Base-by-base conservation (phyloP, 1,140 invertebrate species). In the Bombus haemorrhoidalis region DNA sequence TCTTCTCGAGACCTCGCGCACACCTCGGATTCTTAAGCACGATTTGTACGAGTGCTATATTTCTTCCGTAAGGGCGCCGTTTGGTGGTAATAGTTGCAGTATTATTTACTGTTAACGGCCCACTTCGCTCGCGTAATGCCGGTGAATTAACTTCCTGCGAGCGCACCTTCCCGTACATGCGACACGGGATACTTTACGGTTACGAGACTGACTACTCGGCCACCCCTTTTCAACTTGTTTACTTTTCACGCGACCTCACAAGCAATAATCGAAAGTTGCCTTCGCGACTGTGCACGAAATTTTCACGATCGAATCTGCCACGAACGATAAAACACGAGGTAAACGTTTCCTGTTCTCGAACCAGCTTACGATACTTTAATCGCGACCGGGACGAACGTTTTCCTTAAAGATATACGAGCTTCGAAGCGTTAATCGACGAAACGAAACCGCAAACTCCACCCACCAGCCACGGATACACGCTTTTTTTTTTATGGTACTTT, bases 21-120 rank as follows among this genome's bases (percentile, higher is more conserved):
- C 69, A 39, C 12, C 53, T 68, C 57, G 77, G 77, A 87, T 87
- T 88, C 85, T 85, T 83, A 85, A 83, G 82, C 64, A 81, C 89
- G 86, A 88, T 88, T 88, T 90, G 90, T 90, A 90, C 81, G 82
- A 86, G 87, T 79, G 75, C 86, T 83, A 89, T 90, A 91, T 88
- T 88, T 90, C 87, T 87, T 75, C 74, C 71, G 79, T 72, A 86
- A 74, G 81, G 83, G 62, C 80, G 86, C 85, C 86, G 75, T 91
- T 92, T 84, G 75, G 47, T 73, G 75, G 89, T 91, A 93, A 92
- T 92, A 91, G 89, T 91, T 90, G 75, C 89, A 91, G 87, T 91
- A 92, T 93, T 94, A 94, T 94, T 94, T 92, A 94, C 91, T 73
- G 89, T 89, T 91, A 93, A 93, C 90, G 91, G 88, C 87, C 90